A percentile compares a stretch with the other conserved stretches of the same genome.
Evolutionary conservation across 2,797 vertebrate genomes (phyloP).

Genomic region (Furcifer pardalis): DNA sequence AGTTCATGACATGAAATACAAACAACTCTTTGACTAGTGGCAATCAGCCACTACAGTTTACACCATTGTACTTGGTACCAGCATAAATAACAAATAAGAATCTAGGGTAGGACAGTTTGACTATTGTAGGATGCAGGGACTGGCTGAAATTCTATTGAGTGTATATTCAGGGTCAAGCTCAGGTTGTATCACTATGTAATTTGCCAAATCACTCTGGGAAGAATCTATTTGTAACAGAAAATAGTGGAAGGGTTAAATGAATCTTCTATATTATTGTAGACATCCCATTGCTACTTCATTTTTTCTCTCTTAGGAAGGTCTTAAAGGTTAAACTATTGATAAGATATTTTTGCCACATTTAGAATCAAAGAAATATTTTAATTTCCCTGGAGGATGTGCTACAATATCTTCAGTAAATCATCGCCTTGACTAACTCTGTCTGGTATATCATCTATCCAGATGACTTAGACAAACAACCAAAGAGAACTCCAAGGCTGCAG

Average conservation of each 20-base stretch:
- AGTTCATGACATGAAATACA: too few relatives aligned
- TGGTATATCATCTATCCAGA: constrained; percentile 6
- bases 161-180: background rate
- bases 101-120: background rate
- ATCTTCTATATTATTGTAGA: background rate
- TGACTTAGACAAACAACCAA: background rate
- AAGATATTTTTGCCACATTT: constrained; percentile 24
- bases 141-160: background rate
- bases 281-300: constrained; percentile 7
- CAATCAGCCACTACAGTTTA: too few relatives aligned
- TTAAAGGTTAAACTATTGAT: constrained; percentile 36
- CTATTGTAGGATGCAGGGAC: background rate
- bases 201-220: constrained; percentile 2
- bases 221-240: background rate
- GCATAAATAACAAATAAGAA: too few relatives aligned
- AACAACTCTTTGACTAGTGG: too few relatives aligned
- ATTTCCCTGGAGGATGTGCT: constrained; percentile 9
- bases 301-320: constrained; percentile 23
- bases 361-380: constrained; percentile 26
- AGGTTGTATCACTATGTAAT: background rate
- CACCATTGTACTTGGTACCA: too few relatives aligned
- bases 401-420: constrained; percentile 29
- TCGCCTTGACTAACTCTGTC: background rate
- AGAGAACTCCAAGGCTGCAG: constrained; percentile 5
- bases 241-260: background rate